Evolutionary conservation across 2,113 vertebrate species (phyloP), one percentile per base, ranked within the genome.

Genomic region (Aepyceros melampus): DNA sequence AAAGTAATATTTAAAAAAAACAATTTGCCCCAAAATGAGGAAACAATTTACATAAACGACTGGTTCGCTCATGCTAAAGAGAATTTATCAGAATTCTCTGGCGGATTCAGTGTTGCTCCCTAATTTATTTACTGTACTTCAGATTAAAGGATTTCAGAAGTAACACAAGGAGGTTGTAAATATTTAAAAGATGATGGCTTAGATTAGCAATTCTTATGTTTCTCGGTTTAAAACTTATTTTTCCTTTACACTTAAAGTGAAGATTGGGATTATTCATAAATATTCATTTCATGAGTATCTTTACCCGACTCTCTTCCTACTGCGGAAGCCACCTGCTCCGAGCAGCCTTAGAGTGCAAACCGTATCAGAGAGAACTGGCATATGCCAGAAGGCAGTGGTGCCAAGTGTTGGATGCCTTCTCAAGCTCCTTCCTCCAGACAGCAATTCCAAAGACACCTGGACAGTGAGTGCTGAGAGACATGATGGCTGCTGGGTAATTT

Each of bases 51-150:
- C 40, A 43, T 97, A 91, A 97, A 84, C 33, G 55, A 53, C 90
- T 91, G 33, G 74, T 97, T 98, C 95, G 49, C 87, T 71, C 11
- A 76, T 67, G 31, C 19, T 67, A 60, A 95, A 96, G 55, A 74
- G 47, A 96, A 97, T 82, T 71, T 71, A 86, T 83, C 94, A 95
- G 93, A 94, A 67, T 49, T 7, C 53, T 31, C 25, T 33, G 78
- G 82, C 40, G 93, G 56, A 71, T 78, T 76, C 43, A 83, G 53
- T 51, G 97, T 96, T 94, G 51, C 25, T 97, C 58, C 89, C 81
- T 97, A 94, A 97, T 97, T 97, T 97, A 94, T 97, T 96, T 93
- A 87, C 88, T n/a, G 53, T 40, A 74, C n/a, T 93, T 96, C 78
- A 93, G 76, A 98, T 91, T 94, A 95, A 95, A 96, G 31, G 9